Percentiles rank a stretch among this genome's conserved stretches.
These are phyloP conservation scores for Piaya cayana DNA, from an alignment of 2,113 vertebrate species.

Conservation along the genomic window DNA sequence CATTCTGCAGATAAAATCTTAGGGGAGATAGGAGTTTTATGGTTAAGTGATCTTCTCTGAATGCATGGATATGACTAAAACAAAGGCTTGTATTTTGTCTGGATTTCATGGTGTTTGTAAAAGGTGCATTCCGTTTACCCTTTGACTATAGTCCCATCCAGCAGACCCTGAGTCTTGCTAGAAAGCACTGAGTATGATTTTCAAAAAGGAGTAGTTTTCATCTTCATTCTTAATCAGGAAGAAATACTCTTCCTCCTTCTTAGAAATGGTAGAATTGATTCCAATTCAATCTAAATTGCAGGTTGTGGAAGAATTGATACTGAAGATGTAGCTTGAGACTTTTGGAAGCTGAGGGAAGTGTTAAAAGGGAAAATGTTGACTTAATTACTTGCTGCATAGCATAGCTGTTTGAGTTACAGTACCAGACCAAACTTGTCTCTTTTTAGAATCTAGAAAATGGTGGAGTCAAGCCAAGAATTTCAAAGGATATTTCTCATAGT, in stretches of 20 bases:
- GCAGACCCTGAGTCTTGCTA: background rate
- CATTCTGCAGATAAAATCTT: background rate
- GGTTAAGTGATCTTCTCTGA: background rate
- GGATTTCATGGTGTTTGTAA: background rate
- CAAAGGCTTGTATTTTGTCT: background rate
- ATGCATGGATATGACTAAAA: background rate
- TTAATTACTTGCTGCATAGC: background rate
- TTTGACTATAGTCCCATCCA: background rate
- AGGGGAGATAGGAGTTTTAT: background rate
- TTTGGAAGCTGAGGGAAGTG: background rate
- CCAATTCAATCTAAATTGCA: background rate
- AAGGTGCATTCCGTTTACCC: background rate
- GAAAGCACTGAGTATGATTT: background rate
- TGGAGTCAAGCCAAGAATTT: background rate
- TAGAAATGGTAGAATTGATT: background rate
- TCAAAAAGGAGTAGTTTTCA: background rate
- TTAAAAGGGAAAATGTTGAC: background rate
- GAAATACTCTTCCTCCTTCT: background rate
- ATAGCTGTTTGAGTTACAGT: background rate
- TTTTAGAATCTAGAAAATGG: background rate
- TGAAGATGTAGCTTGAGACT: background rate
- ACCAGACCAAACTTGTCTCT: background rate
- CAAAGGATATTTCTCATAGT: background rate
- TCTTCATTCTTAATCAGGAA: background rate
- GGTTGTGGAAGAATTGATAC: background rate